Percentiles rank a stretch among this genome's conserved stretches.
phyloP scores from a whole-genome alignment of 1,140 invertebrate species.

The Drosophila kanapiae region DNA sequence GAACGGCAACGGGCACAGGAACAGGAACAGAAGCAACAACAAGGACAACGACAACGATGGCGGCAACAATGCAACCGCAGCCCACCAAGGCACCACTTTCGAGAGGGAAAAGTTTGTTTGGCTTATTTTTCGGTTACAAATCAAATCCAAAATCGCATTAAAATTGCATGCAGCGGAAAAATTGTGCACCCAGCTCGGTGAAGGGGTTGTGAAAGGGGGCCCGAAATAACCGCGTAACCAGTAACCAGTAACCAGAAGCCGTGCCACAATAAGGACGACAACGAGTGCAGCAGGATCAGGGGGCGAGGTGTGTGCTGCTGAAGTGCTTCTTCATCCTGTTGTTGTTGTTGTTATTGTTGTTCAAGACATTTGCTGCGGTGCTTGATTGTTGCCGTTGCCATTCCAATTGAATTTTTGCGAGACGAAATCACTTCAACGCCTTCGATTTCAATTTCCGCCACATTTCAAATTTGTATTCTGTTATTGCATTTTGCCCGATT shows the following conservation, averaged over 20 bases:
- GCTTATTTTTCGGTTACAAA: conserved; percentile 82
- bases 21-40: conserved; percentile 22
- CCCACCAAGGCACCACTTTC: conserved; percentile 51
- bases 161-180: conserved; percentile 78
- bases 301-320: not conserved
- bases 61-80: conserved; percentile 46
- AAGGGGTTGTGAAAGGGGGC: conserved; percentile 44
- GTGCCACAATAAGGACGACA: conserved; percentile 51
- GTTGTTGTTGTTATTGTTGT: conserved; percentile 35
- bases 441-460: conserved; percentile 82
- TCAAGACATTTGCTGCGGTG: conserved; percentile 53
- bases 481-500: conserved; percentile 63
- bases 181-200: conserved; percentile 43
- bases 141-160: conserved; percentile 82
- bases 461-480: conserved; percentile 73
- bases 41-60: conserved; percentile 31
- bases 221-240: conserved; percentile 60
- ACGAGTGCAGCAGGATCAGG: not conserved
- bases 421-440: conserved; percentile 83
- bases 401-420: conserved; percentile 80
- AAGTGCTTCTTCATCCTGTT: conserved; percentile 18
- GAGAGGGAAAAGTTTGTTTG: conserved; percentile 69
- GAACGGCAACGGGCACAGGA: conserved; percentile 35
- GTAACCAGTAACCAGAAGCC: conserved; percentile 57
- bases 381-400: conserved; percentile 42